These are phyloP conservation scores for Tetraneura akinire DNA, from an alignment of 1,140 invertebrate genomes.

Conservation along the genomic window DNA sequence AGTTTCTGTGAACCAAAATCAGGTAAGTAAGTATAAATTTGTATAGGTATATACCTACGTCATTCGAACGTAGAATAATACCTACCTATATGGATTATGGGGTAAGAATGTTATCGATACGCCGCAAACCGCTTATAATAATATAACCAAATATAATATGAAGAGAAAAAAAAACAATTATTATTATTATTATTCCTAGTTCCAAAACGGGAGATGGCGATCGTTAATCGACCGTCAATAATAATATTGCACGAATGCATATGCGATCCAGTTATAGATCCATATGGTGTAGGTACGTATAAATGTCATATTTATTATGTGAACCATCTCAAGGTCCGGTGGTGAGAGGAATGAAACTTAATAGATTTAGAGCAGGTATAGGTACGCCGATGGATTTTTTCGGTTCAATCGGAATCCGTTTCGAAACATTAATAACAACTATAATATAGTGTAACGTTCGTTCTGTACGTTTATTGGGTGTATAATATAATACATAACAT, in stretches of 20 bases:
- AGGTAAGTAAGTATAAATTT: too few species aligned
- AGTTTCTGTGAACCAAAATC: too few species aligned
- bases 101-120: background rate
- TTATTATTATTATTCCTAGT: background rate
- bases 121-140: constrained; percentile 6
- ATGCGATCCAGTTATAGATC: constrained; percentile 23
- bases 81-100: background rate
- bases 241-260: background rate
- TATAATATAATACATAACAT: too few species aligned
- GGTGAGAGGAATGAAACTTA: constrained; percentile 33
- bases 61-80: background rate
- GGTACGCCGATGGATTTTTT: constrained; percentile 5
- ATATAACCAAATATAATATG: constrained; percentile 19
- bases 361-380: too few species aligned
- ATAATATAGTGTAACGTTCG: constrained; percentile 12
- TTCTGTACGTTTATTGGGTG: background rate
- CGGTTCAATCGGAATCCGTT: constrained; percentile 1
- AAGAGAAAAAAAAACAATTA: too few species aligned
- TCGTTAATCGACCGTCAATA: constrained; percentile 11
- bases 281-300: background rate
- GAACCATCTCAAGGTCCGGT: constrained; percentile 30
- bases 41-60: too few species aligned
- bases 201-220: background rate
- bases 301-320: constrained; percentile 12
- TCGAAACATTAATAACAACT: constrained; percentile 34